phyloP scores from a whole-genome alignment of 2,113 vertebrate species.

The Sphyrna mokarran region DNA sequence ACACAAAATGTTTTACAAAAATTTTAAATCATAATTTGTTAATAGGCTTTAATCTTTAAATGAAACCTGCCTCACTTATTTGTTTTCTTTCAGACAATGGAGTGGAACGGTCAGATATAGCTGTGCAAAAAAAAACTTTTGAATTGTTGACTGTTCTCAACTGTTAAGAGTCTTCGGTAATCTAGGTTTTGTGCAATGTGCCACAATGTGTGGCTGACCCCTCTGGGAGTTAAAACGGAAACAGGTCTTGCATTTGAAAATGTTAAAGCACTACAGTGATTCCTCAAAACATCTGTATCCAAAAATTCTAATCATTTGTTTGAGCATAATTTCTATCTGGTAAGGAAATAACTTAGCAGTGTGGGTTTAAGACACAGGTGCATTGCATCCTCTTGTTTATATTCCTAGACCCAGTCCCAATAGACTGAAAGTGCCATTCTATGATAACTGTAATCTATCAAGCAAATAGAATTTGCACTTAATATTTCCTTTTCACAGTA shows the following conservation, averaged over 20 bases:
- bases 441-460: slow-evolving; percentile 39
- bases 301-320: slow-evolving; percentile 65
- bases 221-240: slow-evolving; percentile 63
- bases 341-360: slow-evolving; percentile 62
- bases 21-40: not conserved
- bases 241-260: slow-evolving; percentile 59
- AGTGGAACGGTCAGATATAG: not conserved
- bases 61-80: not conserved
- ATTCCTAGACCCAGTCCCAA: slow-evolving; percentile 58
- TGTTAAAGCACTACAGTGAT: slow-evolving; percentile 65
- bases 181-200: slow-evolving; percentile 29
- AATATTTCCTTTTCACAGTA: not conserved
- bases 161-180: slow-evolving; percentile 4
- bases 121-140: slow-evolving; percentile 20
- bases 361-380: slow-evolving; percentile 67
- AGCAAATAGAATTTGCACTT: slow-evolving; percentile 40
- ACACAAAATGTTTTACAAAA: not conserved
- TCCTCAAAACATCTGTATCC: slow-evolving; percentile 69
- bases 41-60: not conserved
- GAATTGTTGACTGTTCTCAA: slow-evolving; percentile 23
- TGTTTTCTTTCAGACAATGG: not conserved
- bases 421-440: slow-evolving; percentile 64
- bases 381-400: slow-evolving; percentile 54
- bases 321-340: slow-evolving; percentile 59
- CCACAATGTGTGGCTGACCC: slow-evolving; percentile 52